These are phyloP conservation scores for Pomacea canaliculata DNA, from an alignment of 2,888 invertebrate genomes.

Conservation along the genomic window DNA sequence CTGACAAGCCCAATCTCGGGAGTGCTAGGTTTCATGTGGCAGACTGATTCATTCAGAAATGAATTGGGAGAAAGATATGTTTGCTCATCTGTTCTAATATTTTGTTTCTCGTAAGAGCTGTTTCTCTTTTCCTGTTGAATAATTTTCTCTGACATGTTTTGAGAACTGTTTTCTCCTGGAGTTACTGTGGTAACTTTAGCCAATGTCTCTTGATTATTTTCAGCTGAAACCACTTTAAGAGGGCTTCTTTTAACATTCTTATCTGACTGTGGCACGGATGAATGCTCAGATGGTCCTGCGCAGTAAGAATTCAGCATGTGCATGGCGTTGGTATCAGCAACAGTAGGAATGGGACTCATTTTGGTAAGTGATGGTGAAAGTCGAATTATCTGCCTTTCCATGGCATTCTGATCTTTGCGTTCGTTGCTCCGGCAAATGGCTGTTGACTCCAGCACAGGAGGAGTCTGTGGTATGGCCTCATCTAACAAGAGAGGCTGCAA, in stretches of 20 bases:
- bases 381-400: constrained; percentile 18
- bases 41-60: constrained; percentile 34
- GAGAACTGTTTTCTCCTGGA: neutral
- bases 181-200: neutral
- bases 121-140: neutral
- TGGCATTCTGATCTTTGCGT: neutral
- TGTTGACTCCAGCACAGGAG: constrained; percentile 37
- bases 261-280: neutral
- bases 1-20: constrained; percentile 5
- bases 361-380: constrained; percentile 26
- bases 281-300: neutral
- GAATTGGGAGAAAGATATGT: constrained; percentile 31
- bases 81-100: neutral
- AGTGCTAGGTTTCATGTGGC: neutral
- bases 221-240: neutral
- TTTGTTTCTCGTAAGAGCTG: neutral
- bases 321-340: constrained; percentile 29
- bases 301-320: constrained; percentile 34
- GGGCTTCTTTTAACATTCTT: neutral
- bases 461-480: constrained; percentile 11
- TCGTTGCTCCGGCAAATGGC: constrained; percentile 28
- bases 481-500: neutral
- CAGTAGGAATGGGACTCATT: constrained; percentile 38
- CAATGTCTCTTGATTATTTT: neutral
- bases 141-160: neutral